Conservation (phyloP, 2,113 vertebrate species). For the Sphaerodactylus townsendi region DNA sequence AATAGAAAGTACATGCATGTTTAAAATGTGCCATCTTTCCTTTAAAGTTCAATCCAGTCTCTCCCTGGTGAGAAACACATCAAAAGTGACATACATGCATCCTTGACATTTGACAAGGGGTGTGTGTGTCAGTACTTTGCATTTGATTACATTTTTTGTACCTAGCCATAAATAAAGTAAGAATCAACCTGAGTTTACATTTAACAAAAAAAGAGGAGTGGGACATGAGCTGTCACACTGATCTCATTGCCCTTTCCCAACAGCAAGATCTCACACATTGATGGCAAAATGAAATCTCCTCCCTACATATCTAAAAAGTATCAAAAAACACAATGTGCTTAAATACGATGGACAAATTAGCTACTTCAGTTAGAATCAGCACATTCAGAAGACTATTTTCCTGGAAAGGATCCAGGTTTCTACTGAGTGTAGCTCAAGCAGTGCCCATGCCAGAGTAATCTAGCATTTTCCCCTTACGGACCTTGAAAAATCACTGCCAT, state of each 20-base stretch:
- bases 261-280: slow-evolving; percentile 6
- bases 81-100: not conserved
- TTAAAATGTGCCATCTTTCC: not conserved
- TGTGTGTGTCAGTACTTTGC: too few species aligned
- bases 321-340: slow-evolving; percentile 55
- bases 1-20: not conserved
- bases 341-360: slow-evolving; percentile 60
- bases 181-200: not conserved
- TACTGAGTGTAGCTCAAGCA: slow-evolving; percentile 56
- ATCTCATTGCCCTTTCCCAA: slow-evolving; percentile 8
- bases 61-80: not conserved
- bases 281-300: slow-evolving; percentile 42
- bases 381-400: slow-evolving; percentile 53
- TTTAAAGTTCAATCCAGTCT: not conserved
- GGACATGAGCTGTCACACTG: not conserved
- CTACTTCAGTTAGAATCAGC: slow-evolving; percentile 59
- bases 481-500: slow-evolving; percentile 24
- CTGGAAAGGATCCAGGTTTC: slow-evolving; percentile 56
- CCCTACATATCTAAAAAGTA: slow-evolving; percentile 40
- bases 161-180: not conserved
- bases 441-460: slow-evolving; percentile 33
- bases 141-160: not conserved
- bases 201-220: not conserved
- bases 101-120: not conserved
- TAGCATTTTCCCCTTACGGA: slow-evolving; percentile 28